Evolutionary conservation across 2,888 invertebrate genomes (phyloP), one percentile per base, ranked within the genome.

Genomic region (Leucoma salicis): DNA sequence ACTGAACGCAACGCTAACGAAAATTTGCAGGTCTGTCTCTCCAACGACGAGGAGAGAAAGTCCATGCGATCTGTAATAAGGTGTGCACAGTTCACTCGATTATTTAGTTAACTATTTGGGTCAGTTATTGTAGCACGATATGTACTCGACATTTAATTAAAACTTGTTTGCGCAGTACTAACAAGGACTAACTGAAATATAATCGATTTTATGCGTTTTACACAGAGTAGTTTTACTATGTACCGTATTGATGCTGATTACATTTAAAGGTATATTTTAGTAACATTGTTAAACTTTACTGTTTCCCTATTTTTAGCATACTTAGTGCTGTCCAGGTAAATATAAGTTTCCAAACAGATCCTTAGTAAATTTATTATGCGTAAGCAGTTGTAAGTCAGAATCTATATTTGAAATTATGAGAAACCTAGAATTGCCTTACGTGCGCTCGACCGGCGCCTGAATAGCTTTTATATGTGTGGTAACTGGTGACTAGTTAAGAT

Each of bases 51-150:
- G 71, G 82, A 87, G 75, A 90, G 87, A 80, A 91, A 91, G 72
- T 88, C 91, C 50, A 90, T 93, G 88, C 90, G 92, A 53, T 93
- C 93, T 25, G 92, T 93, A 48, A 92, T 93, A 78, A 93, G 93
- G 93, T 93, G 91, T 79, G 82, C 75, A 74, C 56, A 50, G 41
- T 66, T 58, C 61, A 72, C 74, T 77, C 67, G 74, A 75, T 75
- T 58, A 44, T 48, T 49, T 35, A 43, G 40, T 43, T 62, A 54
- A 38, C 39, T 51, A 67, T 58, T 42, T 57, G 57, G 64, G 63
- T 60, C 62, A 51, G 35, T 35, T 42, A 36, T 52, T 46, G 59
- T 38, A 42, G 37, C 51, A 47, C 55, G 50, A 53, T 59, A 53
- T 53, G 46, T 46, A 53, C 50, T 45, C 38, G 48, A 57, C 47